A percentile compares a stretch with the other conserved stretches of the same genome.
These are phyloP conservation scores for Anthophora plumipes DNA, from an alignment of 2,888 invertebrate species.

Conservation along the genomic window DNA sequence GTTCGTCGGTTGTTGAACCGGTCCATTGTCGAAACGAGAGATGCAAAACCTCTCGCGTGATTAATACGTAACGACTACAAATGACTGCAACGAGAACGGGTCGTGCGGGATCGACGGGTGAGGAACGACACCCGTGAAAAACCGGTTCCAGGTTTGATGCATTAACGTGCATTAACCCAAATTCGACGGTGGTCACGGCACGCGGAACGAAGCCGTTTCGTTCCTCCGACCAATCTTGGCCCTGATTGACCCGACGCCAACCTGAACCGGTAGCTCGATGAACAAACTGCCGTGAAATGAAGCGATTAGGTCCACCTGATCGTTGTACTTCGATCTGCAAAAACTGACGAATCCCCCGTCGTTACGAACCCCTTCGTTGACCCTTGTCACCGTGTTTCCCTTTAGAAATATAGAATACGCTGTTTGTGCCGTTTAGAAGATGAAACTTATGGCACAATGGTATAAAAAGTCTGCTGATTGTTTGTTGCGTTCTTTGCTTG, in stretches of 20 bases:
- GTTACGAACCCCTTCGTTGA: slow-evolving; percentile 19
- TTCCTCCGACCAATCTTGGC: slow-evolving; percentile 47
- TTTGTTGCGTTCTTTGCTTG: not conserved
- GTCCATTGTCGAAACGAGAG: slow-evolving; percentile 11
- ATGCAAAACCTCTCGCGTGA: slow-evolving; percentile 31
- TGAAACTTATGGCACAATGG: not conserved
- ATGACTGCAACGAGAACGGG: slow-evolving; percentile 43
- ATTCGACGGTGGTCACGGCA: slow-evolving; percentile 60
- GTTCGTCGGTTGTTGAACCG: not conserved
- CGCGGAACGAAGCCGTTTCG: slow-evolving; percentile 43
- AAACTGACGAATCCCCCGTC: slow-evolving; percentile 27
- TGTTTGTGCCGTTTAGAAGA: not conserved
- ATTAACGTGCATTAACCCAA: slow-evolving; percentile 71
- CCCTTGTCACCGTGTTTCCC: not conserved
- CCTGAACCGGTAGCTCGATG: slow-evolving; percentile 37
- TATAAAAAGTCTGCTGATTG: not conserved
- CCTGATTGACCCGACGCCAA: slow-evolving; percentile 56
- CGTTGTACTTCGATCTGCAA: slow-evolving; percentile 15
- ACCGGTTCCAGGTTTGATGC: slow-evolving; percentile 69
- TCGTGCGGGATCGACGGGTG: slow-evolving; percentile 39
- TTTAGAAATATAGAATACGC: too few species aligned
- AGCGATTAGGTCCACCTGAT: slow-evolving; percentile 65
- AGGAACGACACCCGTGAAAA: slow-evolving; percentile 52
- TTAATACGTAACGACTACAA: slow-evolving; percentile 50
- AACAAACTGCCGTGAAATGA: slow-evolving; percentile 58